Evolutionary conservation across 2,113 vertebrate genomes (phyloP).

Genomic region (Pongo pygmaeus): DNA sequence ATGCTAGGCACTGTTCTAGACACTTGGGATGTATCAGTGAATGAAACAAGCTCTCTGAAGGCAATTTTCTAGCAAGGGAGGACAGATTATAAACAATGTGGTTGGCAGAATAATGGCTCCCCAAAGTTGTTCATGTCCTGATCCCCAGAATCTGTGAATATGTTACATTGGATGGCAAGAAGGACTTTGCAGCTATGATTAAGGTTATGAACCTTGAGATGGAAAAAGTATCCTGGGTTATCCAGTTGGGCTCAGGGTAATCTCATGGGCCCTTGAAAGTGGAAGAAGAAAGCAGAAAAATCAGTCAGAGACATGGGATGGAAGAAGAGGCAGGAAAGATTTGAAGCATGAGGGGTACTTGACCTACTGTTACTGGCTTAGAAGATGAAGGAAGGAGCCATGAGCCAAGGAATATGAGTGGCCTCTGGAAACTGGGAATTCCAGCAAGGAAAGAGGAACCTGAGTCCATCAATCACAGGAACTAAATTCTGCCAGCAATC

Average conservation of each 20-base stretch:
- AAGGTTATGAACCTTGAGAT: not conserved
- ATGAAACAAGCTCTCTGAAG: not conserved
- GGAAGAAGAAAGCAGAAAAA: not conserved
- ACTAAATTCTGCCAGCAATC: not conserved
- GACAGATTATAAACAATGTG: not conserved
- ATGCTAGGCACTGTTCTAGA: not conserved
- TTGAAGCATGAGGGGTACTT: not conserved
- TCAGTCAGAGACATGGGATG: not conserved
- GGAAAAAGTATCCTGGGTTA: not conserved
- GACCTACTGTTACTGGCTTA: not conserved
- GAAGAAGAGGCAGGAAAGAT: not conserved
- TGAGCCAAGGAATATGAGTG: not conserved
- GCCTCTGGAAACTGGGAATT: not conserved
- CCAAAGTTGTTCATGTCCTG: not conserved
- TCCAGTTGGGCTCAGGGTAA: not conserved
- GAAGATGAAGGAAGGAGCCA: not conserved
- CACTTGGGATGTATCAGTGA: not conserved
- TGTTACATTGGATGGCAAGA: not conserved
- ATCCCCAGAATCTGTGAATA: not conserved
- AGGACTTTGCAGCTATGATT: not conserved
- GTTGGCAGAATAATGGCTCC: not conserved
- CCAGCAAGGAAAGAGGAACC: not conserved
- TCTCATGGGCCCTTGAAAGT: not conserved
- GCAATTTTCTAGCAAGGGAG: not conserved
- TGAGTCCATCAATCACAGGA: not conserved